Percentiles rank a stretch among this genome's conserved stretches.
Conservation (phyloP, 2,888 invertebrate genomes). For the Nineta flava region DNA sequence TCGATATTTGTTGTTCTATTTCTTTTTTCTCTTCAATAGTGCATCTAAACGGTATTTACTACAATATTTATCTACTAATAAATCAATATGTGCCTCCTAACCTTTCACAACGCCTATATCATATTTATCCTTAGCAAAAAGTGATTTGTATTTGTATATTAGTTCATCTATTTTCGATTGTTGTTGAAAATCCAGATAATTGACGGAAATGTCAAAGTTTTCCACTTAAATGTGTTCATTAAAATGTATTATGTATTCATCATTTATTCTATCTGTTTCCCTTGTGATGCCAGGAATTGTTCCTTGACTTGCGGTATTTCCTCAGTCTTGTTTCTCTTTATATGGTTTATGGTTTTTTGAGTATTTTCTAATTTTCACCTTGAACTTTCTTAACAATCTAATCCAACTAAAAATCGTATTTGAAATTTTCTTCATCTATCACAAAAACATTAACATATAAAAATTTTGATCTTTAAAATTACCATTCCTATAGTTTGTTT, state of each 20-base stretch:
- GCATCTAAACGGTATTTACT: not conserved
- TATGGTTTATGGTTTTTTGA: constrained; percentile 7
- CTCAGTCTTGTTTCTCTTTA: not conserved
- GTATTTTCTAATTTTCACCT: constrained; percentile 7
- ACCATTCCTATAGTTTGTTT: constrained; percentile 11
- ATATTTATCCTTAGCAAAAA: constrained; percentile 5
- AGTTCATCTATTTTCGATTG: not conserved
- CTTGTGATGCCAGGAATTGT: no score
- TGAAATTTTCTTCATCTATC: constrained; percentile 9
- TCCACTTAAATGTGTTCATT: not conserved
- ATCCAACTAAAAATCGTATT: constrained; percentile 7
- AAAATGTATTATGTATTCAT: not conserved
- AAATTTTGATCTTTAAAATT: constrained; percentile 14
- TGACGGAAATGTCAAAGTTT: not conserved
- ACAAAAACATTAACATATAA: constrained; percentile 12
- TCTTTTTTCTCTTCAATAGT: constrained; percentile 7
- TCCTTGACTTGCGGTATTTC: no score
- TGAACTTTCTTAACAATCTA: constrained; percentile 3
- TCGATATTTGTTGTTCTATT: constrained; percentile 12
- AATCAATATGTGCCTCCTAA: constrained; percentile 5
- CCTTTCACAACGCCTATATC: not conserved
- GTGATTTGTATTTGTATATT: constrained; percentile 1
- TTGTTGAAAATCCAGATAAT: not conserved
- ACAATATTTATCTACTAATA: constrained; percentile 3
- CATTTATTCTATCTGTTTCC: not conserved